Conservation (phyloP, 2,888 invertebrate genomes). For the Cheiracanthium punctorium region DNA sequence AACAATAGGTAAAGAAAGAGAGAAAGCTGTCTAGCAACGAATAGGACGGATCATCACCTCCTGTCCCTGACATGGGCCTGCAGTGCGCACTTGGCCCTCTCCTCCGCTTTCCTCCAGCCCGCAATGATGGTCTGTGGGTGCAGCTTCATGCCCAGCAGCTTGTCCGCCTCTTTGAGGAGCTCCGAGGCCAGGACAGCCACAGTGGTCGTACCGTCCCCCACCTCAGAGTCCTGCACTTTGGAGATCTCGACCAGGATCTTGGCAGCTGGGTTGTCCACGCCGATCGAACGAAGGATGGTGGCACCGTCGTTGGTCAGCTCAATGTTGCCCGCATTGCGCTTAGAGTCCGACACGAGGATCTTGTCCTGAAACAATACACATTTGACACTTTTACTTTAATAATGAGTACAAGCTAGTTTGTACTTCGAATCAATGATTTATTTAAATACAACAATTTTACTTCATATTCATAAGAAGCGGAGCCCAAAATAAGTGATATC, state of each 20-base stretch:
- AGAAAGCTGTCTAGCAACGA: no score
- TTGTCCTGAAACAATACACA: slow-evolving; percentile 80
- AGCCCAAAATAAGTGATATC: no score
- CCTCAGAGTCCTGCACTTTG: slow-evolving; percentile 98
- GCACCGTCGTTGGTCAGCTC: slow-evolving; percentile 99
- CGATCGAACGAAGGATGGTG: slow-evolving; percentile 95
- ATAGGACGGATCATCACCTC: no score
- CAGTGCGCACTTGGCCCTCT: slow-evolving; percentile 89
- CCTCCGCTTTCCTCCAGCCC: slow-evolving; percentile 93
- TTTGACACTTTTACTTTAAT: no score
- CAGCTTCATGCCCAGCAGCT: slow-evolving; percentile 92
- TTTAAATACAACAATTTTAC: no score
- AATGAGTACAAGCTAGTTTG: no score
- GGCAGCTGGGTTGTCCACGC: slow-evolving; percentile 99
- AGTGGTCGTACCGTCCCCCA: slow-evolving; percentile 99
- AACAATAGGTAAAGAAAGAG: not conserved
- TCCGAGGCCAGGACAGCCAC: slow-evolving; percentile 97
- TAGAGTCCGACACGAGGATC: slow-evolving; percentile 77
- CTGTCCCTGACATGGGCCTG: slow-evolving; percentile 87
- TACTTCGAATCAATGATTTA: no score
- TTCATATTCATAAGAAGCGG: no score
- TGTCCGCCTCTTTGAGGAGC: slow-evolving; percentile 95
- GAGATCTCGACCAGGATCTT: slow-evolving; percentile 99
- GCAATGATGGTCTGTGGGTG: slow-evolving; percentile 98
- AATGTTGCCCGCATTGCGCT: slow-evolving; percentile 79